phyloP scores from a whole-genome alignment of 92 coral and sea anemone genomes.

The Siderastrea radians region DNA sequence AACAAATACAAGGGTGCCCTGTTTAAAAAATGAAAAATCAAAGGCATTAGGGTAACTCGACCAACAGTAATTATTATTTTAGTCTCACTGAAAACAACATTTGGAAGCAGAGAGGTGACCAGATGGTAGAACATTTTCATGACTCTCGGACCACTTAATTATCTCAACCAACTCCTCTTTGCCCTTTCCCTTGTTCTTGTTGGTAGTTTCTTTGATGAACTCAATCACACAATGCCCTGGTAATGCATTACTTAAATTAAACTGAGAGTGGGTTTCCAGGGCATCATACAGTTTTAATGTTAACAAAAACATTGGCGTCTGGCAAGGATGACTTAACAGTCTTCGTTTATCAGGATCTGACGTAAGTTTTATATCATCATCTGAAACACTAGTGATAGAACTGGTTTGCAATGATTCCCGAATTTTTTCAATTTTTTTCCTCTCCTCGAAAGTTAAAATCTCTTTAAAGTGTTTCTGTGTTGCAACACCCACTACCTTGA shows the following conservation, averaged over 20 bases:
- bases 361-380: background rate
- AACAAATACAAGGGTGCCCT: no score
- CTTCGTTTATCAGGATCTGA: background rate
- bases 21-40: no score
- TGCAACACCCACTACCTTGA: conserved; percentile 22
- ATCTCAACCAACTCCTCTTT: background rate
- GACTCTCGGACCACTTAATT: background rate
- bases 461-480: conserved; percentile 25
- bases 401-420: background rate
- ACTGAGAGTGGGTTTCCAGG: conserved; percentile 26
- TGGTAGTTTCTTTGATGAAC: background rate
- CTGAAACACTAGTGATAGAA: background rate
- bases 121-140: background rate
- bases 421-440: background rate
- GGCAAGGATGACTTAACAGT: background rate
- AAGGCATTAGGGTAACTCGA: no score
- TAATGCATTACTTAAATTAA: conserved; percentile 13
- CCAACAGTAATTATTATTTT: no score
- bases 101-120: background rate
- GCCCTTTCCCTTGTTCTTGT: background rate
- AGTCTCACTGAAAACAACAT: no score
- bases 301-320: background rate
- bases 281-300: conserved; percentile 32
- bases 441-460: conserved; percentile 1
- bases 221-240: background rate